These are phyloP conservation scores for Xanthorhoe designata DNA, from an alignment of 2,888 invertebrate species.

Conservation along the genomic window DNA sequence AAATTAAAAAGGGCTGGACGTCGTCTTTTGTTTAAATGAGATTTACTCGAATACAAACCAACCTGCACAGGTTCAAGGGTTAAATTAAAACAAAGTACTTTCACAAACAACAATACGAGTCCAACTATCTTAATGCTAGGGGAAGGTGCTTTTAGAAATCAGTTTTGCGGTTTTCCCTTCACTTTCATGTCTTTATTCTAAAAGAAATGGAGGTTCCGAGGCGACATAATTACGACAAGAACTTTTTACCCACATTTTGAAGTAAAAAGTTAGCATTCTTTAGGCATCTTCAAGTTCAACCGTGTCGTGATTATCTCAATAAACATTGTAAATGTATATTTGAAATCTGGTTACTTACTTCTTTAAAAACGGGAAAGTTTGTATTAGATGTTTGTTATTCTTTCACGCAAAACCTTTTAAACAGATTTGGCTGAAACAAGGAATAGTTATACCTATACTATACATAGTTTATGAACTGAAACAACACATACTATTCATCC, in stretches of 20 bases:
- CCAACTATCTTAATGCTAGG: constrained; percentile 23
- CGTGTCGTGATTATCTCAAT: background rate
- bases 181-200: constrained; percentile 5
- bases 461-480: no score
- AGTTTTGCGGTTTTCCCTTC: constrained; percentile 18
- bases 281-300: background rate
- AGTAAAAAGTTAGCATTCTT: background rate
- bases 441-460: no score
- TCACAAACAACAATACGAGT: constrained; percentile 16
- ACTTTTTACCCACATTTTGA: background rate
- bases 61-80: constrained; percentile 14
- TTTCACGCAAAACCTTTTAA: no score
- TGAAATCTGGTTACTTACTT: no score
- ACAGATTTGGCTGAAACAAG: no score
- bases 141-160: constrained; percentile 25
- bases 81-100: constrained; percentile 20
- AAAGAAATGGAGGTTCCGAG: background rate
- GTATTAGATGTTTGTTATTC: no score
- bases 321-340: background rate
- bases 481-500: no score
- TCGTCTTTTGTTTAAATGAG: constrained; percentile 6
- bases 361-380: no score
- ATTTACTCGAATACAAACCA: background rate
- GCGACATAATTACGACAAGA: background rate
- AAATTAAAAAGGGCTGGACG: background rate